phyloP scores from a whole-genome alignment of 2,113 vertebrate species.

The Oryzias woworae region DNA sequence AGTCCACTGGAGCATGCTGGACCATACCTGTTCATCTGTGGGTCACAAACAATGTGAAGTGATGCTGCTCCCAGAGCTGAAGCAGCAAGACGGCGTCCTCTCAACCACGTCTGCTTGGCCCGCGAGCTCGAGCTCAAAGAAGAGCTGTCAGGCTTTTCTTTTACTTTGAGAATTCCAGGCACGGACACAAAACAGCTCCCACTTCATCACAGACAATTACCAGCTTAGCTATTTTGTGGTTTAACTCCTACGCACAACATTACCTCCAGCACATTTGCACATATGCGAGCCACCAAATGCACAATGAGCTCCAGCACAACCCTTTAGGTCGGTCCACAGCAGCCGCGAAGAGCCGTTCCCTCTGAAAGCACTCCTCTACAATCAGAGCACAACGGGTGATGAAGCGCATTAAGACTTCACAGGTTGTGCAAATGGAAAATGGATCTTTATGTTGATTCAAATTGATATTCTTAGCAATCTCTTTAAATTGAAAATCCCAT shows the following conservation, averaged over 20 bases:
- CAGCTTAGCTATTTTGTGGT: constrained; percentile 3
- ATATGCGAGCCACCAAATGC: constrained; percentile 17
- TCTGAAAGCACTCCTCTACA: constrained; percentile 13
- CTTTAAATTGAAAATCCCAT: constrained; percentile 32
- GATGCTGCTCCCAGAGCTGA: constrained; percentile 48
- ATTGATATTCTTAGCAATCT: constrained; percentile 25
- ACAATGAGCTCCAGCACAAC: constrained; percentile 31
- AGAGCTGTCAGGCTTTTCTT: constrained; percentile 21
- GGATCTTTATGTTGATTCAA: constrained; percentile 31
- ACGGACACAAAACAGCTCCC: constrained; percentile 3
- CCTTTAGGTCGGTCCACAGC: constrained; percentile 27
- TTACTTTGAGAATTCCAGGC: constrained; percentile 3
- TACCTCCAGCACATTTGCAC: constrained; percentile 8
- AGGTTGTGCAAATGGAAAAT: constrained; percentile 30
- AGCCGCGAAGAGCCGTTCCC: constrained; percentile 20
- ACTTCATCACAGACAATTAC: constrained; percentile 31
- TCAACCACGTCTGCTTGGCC: constrained; percentile 53
- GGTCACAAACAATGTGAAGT: constrained; percentile 59
- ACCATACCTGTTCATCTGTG: constrained; percentile 73
- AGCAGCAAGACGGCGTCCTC: constrained; percentile 61
- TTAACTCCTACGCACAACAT: constrained; percentile 12
- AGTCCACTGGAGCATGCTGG: constrained; percentile 58
- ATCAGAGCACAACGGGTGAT: constrained; percentile 37
- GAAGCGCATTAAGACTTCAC: constrained; percentile 33
- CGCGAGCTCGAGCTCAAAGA: constrained; percentile 37